Evolutionary conservation across 2,113 vertebrate species (phyloP), one percentile per base, ranked within the genome.

Genomic region (Notarius quadriscutis): DNA sequence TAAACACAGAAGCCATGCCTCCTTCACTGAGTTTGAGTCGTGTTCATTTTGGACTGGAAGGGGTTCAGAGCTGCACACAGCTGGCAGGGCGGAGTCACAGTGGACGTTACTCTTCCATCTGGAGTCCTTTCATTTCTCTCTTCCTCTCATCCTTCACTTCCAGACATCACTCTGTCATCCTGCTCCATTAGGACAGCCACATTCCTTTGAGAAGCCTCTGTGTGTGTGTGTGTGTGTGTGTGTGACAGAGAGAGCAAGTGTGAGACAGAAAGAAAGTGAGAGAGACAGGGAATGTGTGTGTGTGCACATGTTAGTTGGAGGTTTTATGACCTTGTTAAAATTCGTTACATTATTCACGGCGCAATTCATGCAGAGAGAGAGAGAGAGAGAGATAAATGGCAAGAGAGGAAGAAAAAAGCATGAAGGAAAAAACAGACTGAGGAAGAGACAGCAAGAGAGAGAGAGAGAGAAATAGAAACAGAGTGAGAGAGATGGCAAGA

Each of bases 281-380:
- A 62, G 30, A 81, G 79, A 62, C 4, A 62, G 57, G 12, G 79
- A 62, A 58, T 82, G 79, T 69, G 84, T 86, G 81, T 81, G 57
- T 85, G 74, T 60, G 82, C 30, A 67, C 74, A 79, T 69, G 25
- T 60, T 62, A 25, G 92, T 95, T 94, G 91, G 94, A 91, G 93
- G 92, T 93, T 87, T 95, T 94, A 95, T 92, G 92, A 93, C 93
- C 91, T 91, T 95, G 94, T 96, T 94, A 94, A 94, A 95, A 95
- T 94, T 88, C 87, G 93, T 94, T 96, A 92, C 94, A 96, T 96
- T 95, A 96, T 96, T 96, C 86, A 94, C 94, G 95, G 93, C 90
- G 85, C 88, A 89, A 92, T 91, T 93, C 90, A 92, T 95, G 91
- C 91, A 90, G 86, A 89, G 92, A 90, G 91, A 86, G 88, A 88